Percentiles rank a stretch among this genome's conserved stretches.
Evolutionary conservation across 2,888 invertebrate genomes (phyloP).

Genomic region (Netelia inedita): DNA sequence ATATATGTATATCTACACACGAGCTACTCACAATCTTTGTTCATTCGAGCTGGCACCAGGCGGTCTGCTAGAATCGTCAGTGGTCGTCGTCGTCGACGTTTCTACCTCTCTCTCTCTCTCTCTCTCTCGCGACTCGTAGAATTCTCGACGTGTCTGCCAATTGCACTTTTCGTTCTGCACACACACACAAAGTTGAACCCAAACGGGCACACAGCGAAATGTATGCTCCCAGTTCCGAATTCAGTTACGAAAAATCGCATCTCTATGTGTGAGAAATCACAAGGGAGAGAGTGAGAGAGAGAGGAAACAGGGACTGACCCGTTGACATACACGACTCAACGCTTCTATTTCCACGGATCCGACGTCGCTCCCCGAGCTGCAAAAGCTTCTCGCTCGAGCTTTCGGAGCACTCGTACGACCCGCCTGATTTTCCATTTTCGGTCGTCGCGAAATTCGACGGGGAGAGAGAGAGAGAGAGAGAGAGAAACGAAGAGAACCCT

Average conservation of each 20-base stretch:
- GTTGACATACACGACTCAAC: conserved; percentile 67
- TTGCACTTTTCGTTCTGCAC: conserved; percentile 51
- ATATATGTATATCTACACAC: not conserved
- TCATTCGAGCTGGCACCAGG: conserved; percentile 80
- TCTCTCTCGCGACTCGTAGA: conserved; percentile 55
- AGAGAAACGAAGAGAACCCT: not conserved
- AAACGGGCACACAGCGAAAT: conserved; percentile 48
- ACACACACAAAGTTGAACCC: not conserved
- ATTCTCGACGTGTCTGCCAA: conserved; percentile 67
- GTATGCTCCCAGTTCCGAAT: conserved; percentile 31
- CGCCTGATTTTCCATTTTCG: conserved; percentile 67
- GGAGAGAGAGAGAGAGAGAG: conserved; percentile 19
- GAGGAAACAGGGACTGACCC: conserved; percentile 47
- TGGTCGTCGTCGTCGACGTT: conserved; percentile 57
- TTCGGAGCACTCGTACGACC: conserved; percentile 44
- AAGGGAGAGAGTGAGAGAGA: not conserved
- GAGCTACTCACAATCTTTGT: conserved; percentile 48
- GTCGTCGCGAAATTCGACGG: conserved; percentile 52
- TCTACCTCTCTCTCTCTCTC: conserved; percentile 39
- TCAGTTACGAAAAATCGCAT: not conserved
- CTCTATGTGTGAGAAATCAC: not conserved
- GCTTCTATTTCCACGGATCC: conserved; percentile 68
- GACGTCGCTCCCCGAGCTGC: conserved; percentile 27
- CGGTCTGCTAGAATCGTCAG: conserved; percentile 81
- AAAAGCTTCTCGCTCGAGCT: conserved; percentile 33